Evolutionary conservation across 2,888 invertebrate genomes (phyloP), one percentile per base, ranked within the genome.

Genomic region (Brachylomia viminalis): DNA sequence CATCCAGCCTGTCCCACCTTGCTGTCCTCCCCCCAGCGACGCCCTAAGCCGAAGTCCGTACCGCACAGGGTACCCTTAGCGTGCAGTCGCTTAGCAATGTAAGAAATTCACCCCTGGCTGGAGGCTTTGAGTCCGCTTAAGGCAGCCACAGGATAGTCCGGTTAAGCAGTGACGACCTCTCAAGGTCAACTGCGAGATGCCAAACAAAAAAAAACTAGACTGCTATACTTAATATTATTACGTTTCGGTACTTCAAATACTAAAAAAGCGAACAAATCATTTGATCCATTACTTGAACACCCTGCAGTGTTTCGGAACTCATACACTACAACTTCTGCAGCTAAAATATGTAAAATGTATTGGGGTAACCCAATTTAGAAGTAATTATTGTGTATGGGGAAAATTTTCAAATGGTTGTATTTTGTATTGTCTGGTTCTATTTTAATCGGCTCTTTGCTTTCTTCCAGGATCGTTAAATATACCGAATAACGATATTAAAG

Each of bases 241-340:
- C n/a, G 27, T 58, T 65, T 33, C 30, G 13, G 56, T 54, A 78
- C 65, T 69, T 82, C 62, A 70, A 78, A 78, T 61, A 82, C 49
- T 71, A 52, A 68, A 65, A 81, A 67, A 49, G 2, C 27, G 58
- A 75, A 72, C 59, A 42, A 52, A 72, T 70, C 79, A 78, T 74
- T 83, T 78, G 66, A 83, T 72, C 42, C 75, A 75, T 72, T 78
- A 75, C 64, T 58, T 30, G 33, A 64, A 59, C 13, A 65, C 10
- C 54, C n/a, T 58, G 13, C 20, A 77, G 30, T 47, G 23, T 77
- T 75, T 75, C 8, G 1, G n/a, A 62, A 59, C 27, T 65, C 27
- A 47, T 23, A 58, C 56, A 20, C 52, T 58, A 71, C 52, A 52
- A 33, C 8, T 61, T 47, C 23, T 23, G 45, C 66, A 54, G 61